Evolutionary conservation across 1,140 invertebrate genomes (phyloP).

Genomic region (Macrobrachium nipponense): DNA sequence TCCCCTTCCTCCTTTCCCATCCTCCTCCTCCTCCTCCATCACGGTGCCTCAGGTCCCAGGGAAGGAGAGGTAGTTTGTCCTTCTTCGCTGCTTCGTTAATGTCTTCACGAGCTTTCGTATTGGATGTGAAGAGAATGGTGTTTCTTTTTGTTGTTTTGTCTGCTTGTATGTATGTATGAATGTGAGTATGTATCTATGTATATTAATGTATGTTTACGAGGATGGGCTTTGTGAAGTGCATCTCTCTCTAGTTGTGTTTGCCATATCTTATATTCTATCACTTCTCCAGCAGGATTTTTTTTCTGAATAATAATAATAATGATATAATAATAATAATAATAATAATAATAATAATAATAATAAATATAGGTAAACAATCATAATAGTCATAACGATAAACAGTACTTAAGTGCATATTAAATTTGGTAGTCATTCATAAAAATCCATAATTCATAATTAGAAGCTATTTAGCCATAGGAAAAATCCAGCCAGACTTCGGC

Average conservation of each 20-base stretch:
- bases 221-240: not conserved
- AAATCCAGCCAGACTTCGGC: no score
- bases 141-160: not conserved
- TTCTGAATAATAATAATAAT: no score
- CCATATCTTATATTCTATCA: not conserved
- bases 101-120: not conserved
- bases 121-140: not conserved
- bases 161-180: not conserved
- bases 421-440: no score
- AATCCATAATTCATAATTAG: no score
- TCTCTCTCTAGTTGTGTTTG: not conserved
- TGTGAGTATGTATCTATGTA: slow-evolving; percentile 3
- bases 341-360: no score
- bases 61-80: not conserved
- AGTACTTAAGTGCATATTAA: no score
- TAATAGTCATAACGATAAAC: no score
- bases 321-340: no score
- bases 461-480: no score
- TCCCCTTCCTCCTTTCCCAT: not conserved
- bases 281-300: not conserved
- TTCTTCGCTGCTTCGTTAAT: not conserved
- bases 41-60: not conserved
- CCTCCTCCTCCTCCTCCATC: not conserved
- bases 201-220: not conserved
- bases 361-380: no score